Percentiles rank a stretch among this genome's conserved stretches.
Conservation (phyloP, 2,797 vertebrate species). For the Notolepis coatsorum region DNA sequence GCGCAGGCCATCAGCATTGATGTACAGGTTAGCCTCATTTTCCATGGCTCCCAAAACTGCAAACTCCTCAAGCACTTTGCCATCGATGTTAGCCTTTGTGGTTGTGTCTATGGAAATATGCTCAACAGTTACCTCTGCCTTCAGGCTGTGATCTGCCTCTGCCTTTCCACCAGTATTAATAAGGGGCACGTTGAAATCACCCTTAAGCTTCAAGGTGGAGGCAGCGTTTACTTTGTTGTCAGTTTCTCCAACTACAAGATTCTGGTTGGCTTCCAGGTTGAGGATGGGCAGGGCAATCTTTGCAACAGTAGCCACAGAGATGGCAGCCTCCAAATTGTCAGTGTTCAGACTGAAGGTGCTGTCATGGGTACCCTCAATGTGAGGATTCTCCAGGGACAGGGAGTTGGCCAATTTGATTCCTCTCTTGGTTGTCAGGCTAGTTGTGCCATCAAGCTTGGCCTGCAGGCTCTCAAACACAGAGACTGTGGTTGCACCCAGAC, state of each 20-base stretch:
- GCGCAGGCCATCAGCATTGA: conserved; percentile 84
- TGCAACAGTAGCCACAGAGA: conserved; percentile 77
- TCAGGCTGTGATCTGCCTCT: conserved; percentile 79
- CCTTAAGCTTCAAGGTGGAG: conserved; percentile 81
- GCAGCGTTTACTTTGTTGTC: conserved; percentile 81
- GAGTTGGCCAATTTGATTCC: too few species aligned
- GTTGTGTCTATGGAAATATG: conserved; percentile 85
- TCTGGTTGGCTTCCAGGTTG: conserved; percentile 84
- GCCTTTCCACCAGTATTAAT: conserved; percentile 78
- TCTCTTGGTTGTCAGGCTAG: conserved; percentile 83
- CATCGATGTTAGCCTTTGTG: conserved; percentile 80
- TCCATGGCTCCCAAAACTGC: conserved; percentile 80
- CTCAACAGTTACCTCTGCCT: conserved; percentile 81
- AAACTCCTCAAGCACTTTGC: conserved; percentile 71
- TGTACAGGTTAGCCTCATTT: conserved; percentile 82
- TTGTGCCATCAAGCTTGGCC: conserved; percentile 84
- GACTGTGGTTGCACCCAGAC: conserved; percentile 76
- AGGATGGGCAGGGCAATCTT: conserved; percentile 79
- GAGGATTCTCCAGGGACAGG: too few species aligned
- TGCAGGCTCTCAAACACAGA: conserved; percentile 79
- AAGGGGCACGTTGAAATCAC: conserved; percentile 77
- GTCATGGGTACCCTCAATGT: conserved; percentile 87
- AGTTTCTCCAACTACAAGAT: conserved; percentile 84
- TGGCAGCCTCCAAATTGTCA: conserved; percentile 78
- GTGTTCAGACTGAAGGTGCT: conserved; percentile 85